Percentiles rank a stretch among this genome's conserved stretches.
Conservation (phyloP, 2,113 vertebrate genomes). For the Candoia aspera region DNA sequence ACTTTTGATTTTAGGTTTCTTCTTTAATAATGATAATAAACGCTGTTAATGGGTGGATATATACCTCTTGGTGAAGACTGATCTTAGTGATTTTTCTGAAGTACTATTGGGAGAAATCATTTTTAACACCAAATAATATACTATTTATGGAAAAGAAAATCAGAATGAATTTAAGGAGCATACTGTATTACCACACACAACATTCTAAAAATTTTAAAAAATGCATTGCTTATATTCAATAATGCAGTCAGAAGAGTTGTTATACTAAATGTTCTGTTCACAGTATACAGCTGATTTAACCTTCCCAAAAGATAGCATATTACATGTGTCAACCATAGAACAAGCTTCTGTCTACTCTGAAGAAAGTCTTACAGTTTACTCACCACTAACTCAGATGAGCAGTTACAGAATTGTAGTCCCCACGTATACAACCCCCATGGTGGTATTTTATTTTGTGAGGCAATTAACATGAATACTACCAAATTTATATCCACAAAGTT, state of each 20-base stretch:
- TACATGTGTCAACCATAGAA: not conserved
- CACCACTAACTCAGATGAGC: not conserved
- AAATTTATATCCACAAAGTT: not conserved
- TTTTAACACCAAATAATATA: not conserved
- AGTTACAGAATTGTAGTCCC: not conserved
- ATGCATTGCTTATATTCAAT: not conserved
- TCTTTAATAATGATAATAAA: slow-evolving; percentile 8
- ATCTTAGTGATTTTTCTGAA: slow-evolving; percentile 26
- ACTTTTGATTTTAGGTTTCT: not conserved
- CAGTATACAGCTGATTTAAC: not conserved
- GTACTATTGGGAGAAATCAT: not conserved
- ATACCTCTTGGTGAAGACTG: slow-evolving; percentile 2
- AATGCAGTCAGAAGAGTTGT: not conserved
- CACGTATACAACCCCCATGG: not conserved
- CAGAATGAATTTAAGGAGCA: not conserved
- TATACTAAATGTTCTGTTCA: not conserved
- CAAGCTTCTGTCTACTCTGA: not conserved
- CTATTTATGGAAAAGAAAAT: not conserved
- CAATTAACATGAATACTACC: not conserved
- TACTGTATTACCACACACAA: not conserved
- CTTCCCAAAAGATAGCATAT: not conserved
- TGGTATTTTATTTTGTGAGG: not conserved
- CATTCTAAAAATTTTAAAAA: not conserved
- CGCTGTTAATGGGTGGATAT: not conserved
- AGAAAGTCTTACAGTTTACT: not conserved